phyloP scores from a whole-genome alignment of 2,113 vertebrate species.

The Pterocles orientalis region DNA sequence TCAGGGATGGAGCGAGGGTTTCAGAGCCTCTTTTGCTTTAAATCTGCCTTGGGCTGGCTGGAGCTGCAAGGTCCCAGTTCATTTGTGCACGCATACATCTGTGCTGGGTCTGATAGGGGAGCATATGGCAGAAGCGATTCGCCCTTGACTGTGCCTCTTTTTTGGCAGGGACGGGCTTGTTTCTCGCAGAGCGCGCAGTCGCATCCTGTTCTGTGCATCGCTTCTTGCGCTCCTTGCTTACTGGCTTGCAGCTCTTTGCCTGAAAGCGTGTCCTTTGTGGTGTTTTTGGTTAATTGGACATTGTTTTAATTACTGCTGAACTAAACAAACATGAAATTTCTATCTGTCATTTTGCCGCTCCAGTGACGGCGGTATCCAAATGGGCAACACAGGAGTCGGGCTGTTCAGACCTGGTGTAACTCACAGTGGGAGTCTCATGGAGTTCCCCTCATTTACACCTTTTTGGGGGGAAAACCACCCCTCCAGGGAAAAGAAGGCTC shows the following conservation, averaged over 20 bases:
- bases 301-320: constrained; percentile 35
- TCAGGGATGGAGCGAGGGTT: neutral
- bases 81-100: neutral
- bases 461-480: neutral
- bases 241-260: neutral
- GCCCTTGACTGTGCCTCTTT: constrained; percentile 37
- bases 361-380: neutral
- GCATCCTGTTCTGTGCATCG: neutral
- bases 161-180: constrained; percentile 30
- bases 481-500: neutral
- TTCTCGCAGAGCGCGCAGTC: neutral
- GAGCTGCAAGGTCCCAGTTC: neutral
- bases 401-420: neutral
- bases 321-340: constrained; percentile 5
- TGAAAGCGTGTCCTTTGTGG: neutral
- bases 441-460: neutral
- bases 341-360: neutral
- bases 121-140: constrained; percentile 16
- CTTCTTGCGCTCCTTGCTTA: neutral
- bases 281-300: constrained; percentile 38
- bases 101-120: neutral
- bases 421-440: neutral
- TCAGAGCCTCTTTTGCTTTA: constrained; percentile 1
- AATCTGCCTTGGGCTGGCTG: neutral
- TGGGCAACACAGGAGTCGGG: neutral